Conservation (phyloP, 2,888 invertebrate genomes). For the Drosophila melanosoma region DNA sequence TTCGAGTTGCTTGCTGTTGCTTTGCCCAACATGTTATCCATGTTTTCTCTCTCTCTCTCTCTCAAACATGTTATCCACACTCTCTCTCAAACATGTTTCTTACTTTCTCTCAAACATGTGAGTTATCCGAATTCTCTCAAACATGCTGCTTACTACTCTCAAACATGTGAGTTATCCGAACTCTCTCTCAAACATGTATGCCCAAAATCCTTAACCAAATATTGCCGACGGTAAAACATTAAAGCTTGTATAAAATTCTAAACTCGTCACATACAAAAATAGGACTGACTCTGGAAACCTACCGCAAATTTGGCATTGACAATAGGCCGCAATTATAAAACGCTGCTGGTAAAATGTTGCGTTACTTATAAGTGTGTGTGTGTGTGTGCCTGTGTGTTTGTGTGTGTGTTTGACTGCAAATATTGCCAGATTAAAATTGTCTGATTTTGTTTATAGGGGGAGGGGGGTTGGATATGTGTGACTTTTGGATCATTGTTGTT, state of each 20-base stretch:
- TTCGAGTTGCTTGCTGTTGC: conserved; percentile 16
- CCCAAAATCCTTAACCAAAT: conserved; percentile 23
- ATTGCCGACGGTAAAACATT: conserved; percentile 45
- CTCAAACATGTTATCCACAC: conserved; percentile 19
- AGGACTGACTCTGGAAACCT: conserved; percentile 52
- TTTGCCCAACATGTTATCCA: conserved; percentile 17
- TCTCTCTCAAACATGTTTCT: conserved; percentile 20
- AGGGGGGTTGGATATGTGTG: conserved; percentile 21
- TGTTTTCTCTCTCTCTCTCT: not conserved
- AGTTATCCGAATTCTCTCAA: conserved; percentile 8
- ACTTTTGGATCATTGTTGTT: conserved; percentile 37
- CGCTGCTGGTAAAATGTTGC: conserved; percentile 27
- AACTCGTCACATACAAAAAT: not conserved
- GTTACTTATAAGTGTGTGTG: conserved; percentile 12
- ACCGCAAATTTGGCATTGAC: conserved; percentile 74
- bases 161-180: conserved; percentile 9
- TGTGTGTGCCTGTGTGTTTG: not conserved
- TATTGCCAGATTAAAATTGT: conserved; percentile 32
- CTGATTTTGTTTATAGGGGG: conserved; percentile 31
- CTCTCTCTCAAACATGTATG: conserved; percentile 39
- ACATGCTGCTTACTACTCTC: conserved; percentile 15
- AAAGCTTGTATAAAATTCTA: not conserved
- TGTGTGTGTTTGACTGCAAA: conserved; percentile 22
- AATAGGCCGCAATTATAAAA: conserved; percentile 70
- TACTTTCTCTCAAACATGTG: conserved; percentile 27